phyloP scores from a whole-genome alignment of 2,113 vertebrate species.

The Gopherus flavomarginatus region DNA sequence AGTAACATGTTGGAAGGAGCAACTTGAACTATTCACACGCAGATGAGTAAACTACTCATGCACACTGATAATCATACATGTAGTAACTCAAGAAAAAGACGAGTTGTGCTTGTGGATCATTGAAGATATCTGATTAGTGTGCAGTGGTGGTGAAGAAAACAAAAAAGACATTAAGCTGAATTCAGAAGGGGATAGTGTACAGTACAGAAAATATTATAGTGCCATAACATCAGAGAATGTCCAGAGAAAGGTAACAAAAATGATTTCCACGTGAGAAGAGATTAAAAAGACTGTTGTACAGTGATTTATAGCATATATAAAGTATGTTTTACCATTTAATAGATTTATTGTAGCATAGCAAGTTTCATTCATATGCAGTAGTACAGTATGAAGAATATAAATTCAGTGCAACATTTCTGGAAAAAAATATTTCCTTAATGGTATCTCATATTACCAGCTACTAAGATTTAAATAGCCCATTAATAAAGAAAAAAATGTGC shows the following conservation, averaged over 20 bases:
- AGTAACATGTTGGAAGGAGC: not conserved
- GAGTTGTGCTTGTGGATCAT: not conserved
- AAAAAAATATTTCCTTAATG: not conserved
- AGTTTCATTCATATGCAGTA: rapidly evolving
- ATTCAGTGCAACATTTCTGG: not conserved
- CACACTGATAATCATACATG: not conserved
- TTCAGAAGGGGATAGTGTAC: not conserved
- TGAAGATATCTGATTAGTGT: not conserved
- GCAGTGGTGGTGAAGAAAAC: not conserved
- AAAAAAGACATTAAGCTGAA: not conserved
- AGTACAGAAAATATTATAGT: not conserved
- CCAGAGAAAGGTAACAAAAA: not conserved
- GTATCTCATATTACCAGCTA: not conserved
- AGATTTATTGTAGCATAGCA: not conserved
- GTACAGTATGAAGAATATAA: not conserved
- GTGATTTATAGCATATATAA: not conserved
- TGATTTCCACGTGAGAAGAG: not conserved
- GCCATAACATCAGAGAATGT: not conserved
- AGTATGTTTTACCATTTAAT: not conserved
- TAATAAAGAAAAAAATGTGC: not conserved
- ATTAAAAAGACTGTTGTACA: not conserved
- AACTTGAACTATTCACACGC: not conserved
- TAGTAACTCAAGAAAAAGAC: not conserved
- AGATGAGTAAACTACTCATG: not conserved
- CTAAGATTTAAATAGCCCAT: not conserved